Conservation (phyloP, 2,888 invertebrate species). For the Melinaea menophilus region DNA sequence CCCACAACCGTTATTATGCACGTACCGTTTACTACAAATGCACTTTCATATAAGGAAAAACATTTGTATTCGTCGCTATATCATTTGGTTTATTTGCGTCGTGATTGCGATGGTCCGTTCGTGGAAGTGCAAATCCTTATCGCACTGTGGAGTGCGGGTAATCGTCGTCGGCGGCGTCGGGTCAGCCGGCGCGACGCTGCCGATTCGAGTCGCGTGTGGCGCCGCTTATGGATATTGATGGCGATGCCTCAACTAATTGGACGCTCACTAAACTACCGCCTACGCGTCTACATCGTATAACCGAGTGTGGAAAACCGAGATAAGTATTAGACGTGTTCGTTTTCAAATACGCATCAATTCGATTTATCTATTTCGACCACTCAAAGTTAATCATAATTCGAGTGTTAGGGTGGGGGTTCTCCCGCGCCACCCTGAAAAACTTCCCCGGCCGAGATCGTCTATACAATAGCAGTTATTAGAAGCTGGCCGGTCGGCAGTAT, state of each 20-base stretch:
- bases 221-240: conserved; percentile 77
- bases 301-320: conserved; percentile 37
- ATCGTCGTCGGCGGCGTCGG: conserved; percentile 42
- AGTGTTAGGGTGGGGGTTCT: not conserved
- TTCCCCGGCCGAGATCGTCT: conserved; percentile 33
- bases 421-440: conserved; percentile 5
- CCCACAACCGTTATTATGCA: conserved; percentile 19
- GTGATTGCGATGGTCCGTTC: conserved; percentile 40
- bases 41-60: conserved; percentile 16
- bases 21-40: conserved; percentile 24
- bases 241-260: conserved; percentile 71
- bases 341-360: conserved; percentile 27
- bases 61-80: not conserved
- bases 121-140: conserved; percentile 65
- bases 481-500: conserved; percentile 64
- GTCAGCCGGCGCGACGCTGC: conserved; percentile 34
- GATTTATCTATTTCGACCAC: conserved; percentile 20
- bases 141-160: conserved; percentile 53
- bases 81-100: conserved; percentile 33
- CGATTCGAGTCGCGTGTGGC: conserved; percentile 67
- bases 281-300: conserved; percentile 42
- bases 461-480: conserved; percentile 69
- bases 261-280: conserved; percentile 48
- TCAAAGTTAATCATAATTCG: conserved; percentile 2
- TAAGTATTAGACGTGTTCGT: conserved; percentile 5